Conservation (phyloP, 2,888 invertebrate species). For the Hybos culiciformis region DNA sequence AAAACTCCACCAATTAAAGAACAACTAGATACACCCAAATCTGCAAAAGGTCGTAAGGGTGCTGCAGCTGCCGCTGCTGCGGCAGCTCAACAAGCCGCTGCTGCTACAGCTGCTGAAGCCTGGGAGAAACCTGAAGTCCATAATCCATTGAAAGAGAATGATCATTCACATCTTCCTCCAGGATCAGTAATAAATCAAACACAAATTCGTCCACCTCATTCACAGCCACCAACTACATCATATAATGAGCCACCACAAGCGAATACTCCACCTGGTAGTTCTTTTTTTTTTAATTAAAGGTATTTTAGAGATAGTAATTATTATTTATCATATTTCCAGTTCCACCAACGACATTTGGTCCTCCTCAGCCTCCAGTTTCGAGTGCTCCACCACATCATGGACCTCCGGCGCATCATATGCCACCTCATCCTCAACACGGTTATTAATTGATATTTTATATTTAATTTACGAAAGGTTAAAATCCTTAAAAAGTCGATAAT, state of each 20-base stretch:
- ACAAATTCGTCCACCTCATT: conserved; percentile 4
- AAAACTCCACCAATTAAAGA: conserved; percentile 14
- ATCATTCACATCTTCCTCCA: neutral
- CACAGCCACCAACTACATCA: conserved; percentile 4
- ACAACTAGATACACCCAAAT: neutral
- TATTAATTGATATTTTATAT: too few species aligned
- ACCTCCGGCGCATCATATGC: conserved; percentile 21
- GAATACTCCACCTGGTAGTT: too few species aligned
- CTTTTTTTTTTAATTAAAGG: too few species aligned
- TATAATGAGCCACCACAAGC: conserved; percentile 6
- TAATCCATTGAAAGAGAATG: neutral
- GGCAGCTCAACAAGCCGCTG: conserved; percentile 10
- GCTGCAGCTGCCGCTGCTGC: conserved; percentile 8
- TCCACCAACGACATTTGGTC: neutral
- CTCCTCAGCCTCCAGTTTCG: conserved; percentile 27
- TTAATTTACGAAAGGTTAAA: too few species aligned
- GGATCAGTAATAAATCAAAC: neutral
- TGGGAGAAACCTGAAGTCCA: conserved; percentile 10
- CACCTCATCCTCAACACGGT: conserved; percentile 29
- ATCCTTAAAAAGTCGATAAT: too few species aligned
- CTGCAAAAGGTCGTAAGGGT: conserved; percentile 5
- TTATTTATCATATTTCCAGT: too few species aligned
- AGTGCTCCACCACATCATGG: conserved; percentile 21
- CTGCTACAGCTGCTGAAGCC: conserved; percentile 6
- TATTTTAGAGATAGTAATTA: too few species aligned